These are phyloP conservation scores for Nothobranchius kuhntae DNA, from an alignment of 2,113 vertebrate genomes.

Conservation along the genomic window DNA sequence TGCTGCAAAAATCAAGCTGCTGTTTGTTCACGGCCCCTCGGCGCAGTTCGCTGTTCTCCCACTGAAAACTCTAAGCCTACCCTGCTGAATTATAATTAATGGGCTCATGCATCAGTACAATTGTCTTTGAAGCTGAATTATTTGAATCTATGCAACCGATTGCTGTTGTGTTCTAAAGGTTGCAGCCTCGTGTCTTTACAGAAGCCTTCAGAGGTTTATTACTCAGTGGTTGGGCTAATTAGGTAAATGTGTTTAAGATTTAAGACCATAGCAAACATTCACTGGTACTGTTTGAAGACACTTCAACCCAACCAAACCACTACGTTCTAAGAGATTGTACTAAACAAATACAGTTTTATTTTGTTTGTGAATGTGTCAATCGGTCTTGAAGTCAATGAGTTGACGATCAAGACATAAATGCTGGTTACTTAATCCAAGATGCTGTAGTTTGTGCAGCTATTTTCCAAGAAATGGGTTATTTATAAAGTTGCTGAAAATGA, in stretches of 20 bases:
- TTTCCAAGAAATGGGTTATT: neutral
- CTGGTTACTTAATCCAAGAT: conserved; percentile 46
- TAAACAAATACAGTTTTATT: conserved; percentile 2
- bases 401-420: conserved; percentile 11
- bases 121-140: conserved; percentile 27
- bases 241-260: too few species aligned
- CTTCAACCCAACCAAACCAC: neutral
- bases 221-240: neutral
- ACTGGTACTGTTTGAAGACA: too few species aligned
- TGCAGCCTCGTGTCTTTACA: neutral
- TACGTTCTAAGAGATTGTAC: neutral
- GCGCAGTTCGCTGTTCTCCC: conserved; percentile 19
- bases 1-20: conserved; percentile 3
- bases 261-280: too few species aligned
- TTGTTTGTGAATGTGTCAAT: neutral
- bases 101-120: conserved; percentile 25
- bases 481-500: neutral
- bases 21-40: conserved; percentile 31
- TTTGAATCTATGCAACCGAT: conserved; percentile 45
- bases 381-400: neutral
- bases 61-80: conserved; percentile 30
- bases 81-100: conserved; percentile 25
- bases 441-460: conserved; percentile 42
- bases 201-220: conserved; percentile 11
- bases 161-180: conserved; percentile 28